A percentile compares a stretch with the other conserved stretches of the same genome.
phyloP scores from a whole-genome alignment of 2,888 invertebrate genomes.

The Troides helena region DNA sequence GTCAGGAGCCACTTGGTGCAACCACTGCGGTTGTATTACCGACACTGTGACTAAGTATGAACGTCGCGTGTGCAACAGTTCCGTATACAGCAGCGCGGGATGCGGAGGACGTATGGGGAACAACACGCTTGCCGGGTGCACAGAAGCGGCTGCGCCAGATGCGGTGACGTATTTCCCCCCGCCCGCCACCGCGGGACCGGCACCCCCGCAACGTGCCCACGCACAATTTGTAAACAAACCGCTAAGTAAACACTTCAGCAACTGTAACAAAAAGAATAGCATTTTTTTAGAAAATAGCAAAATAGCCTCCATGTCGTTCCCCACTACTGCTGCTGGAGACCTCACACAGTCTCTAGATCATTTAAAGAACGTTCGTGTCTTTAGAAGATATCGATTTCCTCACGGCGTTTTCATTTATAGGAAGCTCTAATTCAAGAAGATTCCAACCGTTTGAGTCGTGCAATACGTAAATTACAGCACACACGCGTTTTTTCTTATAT shows the following conservation, averaged over 20 bases:
- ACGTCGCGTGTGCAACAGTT: constrained; percentile 91
- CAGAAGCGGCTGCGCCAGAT: constrained; percentile 78
- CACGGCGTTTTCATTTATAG: background rate
- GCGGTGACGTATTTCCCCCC: constrained; percentile 78
- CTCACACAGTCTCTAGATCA: no score
- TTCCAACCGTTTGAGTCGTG: no score
- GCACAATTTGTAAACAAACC: constrained; percentile 94
- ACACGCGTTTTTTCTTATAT: no score
- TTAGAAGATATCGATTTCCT: background rate
- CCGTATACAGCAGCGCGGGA: constrained; percentile 89
- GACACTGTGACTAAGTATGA: constrained; percentile 90
- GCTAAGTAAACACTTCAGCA: constrained; percentile 87
- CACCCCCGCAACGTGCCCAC: constrained; percentile 85
- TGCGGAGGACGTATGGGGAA: constrained; percentile 81
- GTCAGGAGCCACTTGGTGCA: constrained; percentile 72
- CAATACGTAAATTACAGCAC: no score
- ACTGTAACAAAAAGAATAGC: constrained; percentile 44
- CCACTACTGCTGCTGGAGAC: no score
- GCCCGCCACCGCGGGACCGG: constrained; percentile 76
- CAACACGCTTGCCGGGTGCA: constrained; percentile 92
- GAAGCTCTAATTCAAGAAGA: background rate
- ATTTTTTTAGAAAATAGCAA: background rate
- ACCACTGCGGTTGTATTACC: constrained; percentile 89
- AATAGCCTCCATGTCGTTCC: no score
- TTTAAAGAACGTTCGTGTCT: no score